Conservation (phyloP, 2,888 invertebrate species). For the Chrysodeixis includens region DNA sequence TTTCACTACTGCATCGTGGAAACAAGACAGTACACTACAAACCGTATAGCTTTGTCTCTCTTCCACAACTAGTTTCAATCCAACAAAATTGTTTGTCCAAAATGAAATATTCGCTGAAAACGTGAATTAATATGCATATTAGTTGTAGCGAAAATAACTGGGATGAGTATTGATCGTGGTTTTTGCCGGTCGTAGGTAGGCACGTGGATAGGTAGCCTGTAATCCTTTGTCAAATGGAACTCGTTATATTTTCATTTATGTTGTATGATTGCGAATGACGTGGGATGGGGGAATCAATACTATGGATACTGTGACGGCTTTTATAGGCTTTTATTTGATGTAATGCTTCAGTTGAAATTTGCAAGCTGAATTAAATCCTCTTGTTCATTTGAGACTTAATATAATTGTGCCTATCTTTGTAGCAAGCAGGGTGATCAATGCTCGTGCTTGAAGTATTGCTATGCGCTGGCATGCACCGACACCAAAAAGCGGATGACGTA, state of each 20-base stretch:
- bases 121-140: slow-evolving; percentile 40
- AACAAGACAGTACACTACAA: no score
- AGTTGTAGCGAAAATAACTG: slow-evolving; percentile 32
- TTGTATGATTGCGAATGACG: background rate
- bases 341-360: background rate
- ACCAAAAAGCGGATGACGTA: no score
- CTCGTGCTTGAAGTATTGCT: no score
- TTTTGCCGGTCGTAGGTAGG: slow-evolving; percentile 15
- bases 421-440: no score
- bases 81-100: background rate
- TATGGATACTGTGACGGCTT: background rate
- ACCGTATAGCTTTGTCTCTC: no score
- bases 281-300: background rate
- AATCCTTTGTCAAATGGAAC: slow-evolving; percentile 14
- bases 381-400: no score
- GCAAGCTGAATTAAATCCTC: background rate
- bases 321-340: background rate
- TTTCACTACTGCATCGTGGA: no score
- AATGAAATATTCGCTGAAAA: slow-evolving; percentile 39
- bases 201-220: slow-evolving; percentile 6
- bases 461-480: no score
- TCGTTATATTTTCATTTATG: slow-evolving; percentile 22
- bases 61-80: no score
- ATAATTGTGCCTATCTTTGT: no score
- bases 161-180: slow-evolving; percentile 38